Base-by-base conservation (phyloP, 2,888 invertebrate genomes). In the Sminthurinus aureus region DNA sequence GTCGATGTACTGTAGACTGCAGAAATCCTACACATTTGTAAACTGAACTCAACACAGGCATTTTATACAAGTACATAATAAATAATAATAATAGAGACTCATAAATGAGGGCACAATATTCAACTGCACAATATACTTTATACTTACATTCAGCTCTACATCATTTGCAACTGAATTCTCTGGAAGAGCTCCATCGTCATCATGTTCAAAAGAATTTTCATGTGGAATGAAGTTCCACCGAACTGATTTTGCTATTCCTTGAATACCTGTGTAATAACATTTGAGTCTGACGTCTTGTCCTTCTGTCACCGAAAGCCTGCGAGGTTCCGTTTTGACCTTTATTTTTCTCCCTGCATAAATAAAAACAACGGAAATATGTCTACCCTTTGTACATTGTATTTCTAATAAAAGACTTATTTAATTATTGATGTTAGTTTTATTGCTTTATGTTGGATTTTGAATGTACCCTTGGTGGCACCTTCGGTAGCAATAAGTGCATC, bases 231-330 rank as follows among this genome's bases (percentile, higher is more conserved):
- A 71, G 24, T 8, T 11, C 71, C 71, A 71, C 1, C 26, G 22
- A 71, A 71, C 24, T 13, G 71, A 71, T 24, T 11, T 22, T 1
- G 71, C 71, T 8, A 71, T 20, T 71, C 71, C 71, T 24, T 13
- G 22, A 24, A 71, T 71, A 13, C 71, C 71, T 9, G 71, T 71
- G 71, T 71, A 71, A 26, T 71, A 71, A 24, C 71, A 71, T 71
- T 71, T 71, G 0, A 71, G 24, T 24, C 24, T 71, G 26, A 71
- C 71, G 71, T 71, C 71, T 22, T 71, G 58, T 13, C 71, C 71
- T 71, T 24, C 71, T 24, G 20, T 24, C 22, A 71, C 15, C 22
- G 15, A 12, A 0, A 8, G 9, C 15, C 71, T 22, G 1, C 24
- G 71, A 9, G 71, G 71, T 26, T 71, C 71, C 0, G 24, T 26